phyloP scores from a whole-genome alignment of 1,140 invertebrate species.

The Pseudomyrmex gracilis region DNA sequence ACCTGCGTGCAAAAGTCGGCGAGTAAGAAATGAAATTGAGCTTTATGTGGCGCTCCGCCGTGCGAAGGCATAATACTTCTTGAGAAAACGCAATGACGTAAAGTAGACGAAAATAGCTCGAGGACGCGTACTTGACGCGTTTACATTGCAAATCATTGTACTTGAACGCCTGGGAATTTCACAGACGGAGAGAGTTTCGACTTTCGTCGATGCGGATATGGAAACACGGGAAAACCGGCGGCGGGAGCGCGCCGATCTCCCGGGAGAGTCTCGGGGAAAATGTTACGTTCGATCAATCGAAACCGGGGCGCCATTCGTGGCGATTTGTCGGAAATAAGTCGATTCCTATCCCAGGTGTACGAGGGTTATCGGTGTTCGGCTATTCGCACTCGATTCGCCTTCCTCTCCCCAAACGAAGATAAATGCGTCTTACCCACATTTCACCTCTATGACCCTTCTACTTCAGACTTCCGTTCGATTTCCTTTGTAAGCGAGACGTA shows the following conservation, averaged over 20 bases:
- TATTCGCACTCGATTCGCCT: conserved; percentile 74
- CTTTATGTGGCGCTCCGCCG: neutral
- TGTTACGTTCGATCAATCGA: conserved; percentile 71
- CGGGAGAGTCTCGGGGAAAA: conserved; percentile 44
- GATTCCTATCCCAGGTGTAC: conserved; percentile 72
- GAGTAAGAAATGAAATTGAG: conserved; percentile 30
- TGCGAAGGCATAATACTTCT: neutral
- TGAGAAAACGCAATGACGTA: conserved; percentile 10
- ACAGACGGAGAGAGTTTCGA: conserved; percentile 51
- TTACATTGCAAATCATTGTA: conserved; percentile 51
- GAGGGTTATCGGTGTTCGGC: conserved; percentile 69
- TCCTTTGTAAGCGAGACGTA: neutral
- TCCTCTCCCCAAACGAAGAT: conserved; percentile 66
- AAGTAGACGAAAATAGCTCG: conserved; percentile 42
- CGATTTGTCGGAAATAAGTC: conserved; percentile 75
- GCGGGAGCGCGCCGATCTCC: conserved; percentile 18
- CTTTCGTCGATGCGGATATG: conserved; percentile 37
- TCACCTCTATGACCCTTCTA: conserved; percentile 59
- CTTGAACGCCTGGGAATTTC: conserved; percentile 35
- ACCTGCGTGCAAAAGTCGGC: neutral
- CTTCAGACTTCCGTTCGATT: conserved; percentile 3
- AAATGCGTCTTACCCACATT: conserved; percentile 69
- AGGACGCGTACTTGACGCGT: conserved; percentile 27
- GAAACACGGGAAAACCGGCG: neutral
- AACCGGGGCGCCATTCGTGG: conserved; percentile 58